Evolutionary conservation across 2,797 vertebrate genomes (phyloP).

Genomic region (Phaenicophaeus curvirostris): DNA sequence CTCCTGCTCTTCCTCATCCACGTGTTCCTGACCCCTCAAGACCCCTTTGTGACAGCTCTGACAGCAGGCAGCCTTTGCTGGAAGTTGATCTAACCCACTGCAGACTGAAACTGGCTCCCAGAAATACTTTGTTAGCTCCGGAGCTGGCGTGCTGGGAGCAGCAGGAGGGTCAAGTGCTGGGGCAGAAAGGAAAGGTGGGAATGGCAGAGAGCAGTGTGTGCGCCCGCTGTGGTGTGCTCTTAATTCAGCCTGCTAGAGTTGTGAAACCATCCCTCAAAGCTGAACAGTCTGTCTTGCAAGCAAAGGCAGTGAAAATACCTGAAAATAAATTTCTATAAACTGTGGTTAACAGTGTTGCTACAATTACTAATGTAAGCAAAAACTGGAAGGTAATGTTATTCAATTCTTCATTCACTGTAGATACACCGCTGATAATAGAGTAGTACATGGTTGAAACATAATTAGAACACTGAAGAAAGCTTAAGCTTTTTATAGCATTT

Average conservation of each 20-base stretch:
- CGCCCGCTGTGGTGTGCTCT: neutral
- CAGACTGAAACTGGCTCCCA: neutral
- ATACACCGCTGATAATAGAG: neutral
- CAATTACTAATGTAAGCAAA: neutral
- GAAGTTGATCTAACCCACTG: neutral
- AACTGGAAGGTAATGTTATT: neutral
- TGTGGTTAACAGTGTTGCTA: neutral
- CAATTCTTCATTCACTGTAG: neutral
- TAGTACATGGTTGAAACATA: neutral
- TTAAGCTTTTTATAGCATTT: slow-evolving; percentile 9
- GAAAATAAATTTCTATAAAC: neutral
- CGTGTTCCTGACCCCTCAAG: neutral
- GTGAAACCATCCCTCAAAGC: neutral
- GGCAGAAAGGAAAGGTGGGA: neutral
- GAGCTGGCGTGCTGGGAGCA: neutral
- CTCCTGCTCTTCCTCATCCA: neutral
- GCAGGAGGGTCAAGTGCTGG: neutral
- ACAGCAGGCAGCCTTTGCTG: neutral
- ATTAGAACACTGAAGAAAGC: neutral
- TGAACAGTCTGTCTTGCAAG: neutral
- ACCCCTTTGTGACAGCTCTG: neutral
- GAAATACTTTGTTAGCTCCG: neutral
- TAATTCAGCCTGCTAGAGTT: neutral
- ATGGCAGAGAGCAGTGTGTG: neutral
- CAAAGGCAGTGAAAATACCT: neutral